These are phyloP conservation scores for Heteromyza rotundicornis DNA, from an alignment of 2,888 invertebrate genomes.

Conservation along the genomic window DNA sequence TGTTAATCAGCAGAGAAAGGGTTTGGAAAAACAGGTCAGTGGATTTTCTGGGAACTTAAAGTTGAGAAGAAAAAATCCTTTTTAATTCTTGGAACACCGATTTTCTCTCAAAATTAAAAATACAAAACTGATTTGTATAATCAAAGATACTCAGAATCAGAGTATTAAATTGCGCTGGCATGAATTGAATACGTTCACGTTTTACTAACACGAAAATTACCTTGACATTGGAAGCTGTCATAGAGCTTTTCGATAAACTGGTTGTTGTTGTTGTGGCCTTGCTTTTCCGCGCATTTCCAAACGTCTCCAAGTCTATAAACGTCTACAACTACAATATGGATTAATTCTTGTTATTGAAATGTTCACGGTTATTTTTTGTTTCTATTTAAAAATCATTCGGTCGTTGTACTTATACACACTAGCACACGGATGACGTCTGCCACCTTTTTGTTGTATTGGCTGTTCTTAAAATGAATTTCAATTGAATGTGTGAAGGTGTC, in stretches of 20 bases:
- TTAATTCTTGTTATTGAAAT: constrained; percentile 1
- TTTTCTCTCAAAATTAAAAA: too few species aligned
- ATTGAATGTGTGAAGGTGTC: constrained; percentile 6
- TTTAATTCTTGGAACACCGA: too few species aligned
- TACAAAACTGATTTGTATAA: too few species aligned
- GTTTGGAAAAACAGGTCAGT: too few species aligned
- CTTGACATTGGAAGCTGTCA: neutral
- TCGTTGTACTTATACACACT: constrained; percentile 27
- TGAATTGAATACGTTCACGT: too few species aligned
- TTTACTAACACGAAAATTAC: too few species aligned
- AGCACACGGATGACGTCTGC: constrained; percentile 38
- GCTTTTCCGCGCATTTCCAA: neutral
- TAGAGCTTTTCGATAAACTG: neutral
- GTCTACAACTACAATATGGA: neutral
- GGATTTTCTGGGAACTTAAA: too few species aligned
- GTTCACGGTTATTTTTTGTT: neutral
- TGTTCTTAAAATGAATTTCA: constrained; percentile 5
- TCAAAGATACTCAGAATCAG: too few species aligned
- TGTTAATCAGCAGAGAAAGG: too few species aligned
- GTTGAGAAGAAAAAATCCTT: too few species aligned
- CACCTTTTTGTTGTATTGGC: too few species aligned
- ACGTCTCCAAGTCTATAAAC: constrained; percentile 17
- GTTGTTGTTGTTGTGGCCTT: neutral
- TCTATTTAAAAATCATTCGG: constrained; percentile 8
- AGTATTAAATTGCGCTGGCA: too few species aligned